Evolutionary conservation across 2,113 vertebrate genomes (phyloP), one percentile per base, ranked within the genome.

Genomic region (Asarcornis scutulata): DNA sequence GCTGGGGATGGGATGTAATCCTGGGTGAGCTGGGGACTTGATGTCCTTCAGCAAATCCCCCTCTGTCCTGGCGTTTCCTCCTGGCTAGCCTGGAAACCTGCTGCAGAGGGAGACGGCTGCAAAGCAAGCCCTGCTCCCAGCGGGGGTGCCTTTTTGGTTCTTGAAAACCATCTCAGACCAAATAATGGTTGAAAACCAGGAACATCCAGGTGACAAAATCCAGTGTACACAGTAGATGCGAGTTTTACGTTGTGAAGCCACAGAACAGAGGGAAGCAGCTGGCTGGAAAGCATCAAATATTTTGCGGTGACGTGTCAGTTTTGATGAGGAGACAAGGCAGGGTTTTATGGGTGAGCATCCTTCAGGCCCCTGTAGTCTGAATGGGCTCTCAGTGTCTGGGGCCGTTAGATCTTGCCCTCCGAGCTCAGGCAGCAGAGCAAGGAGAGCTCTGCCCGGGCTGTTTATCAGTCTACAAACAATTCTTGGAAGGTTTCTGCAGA

Each of bases 401-500:
- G n/a, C 56, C 3, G 9, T 85, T 83, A 75, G 55, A 64, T 62
- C 42, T 71, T 73, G n/a, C 72, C 92, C 26, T 87, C 72, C 75
- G 59, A 73, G 38, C 48, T 91, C 42, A 71, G 22, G 63, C 82
- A 38, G 16, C 40, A 38, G 92, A 92, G 73, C 38, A 60, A 81
- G 62, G n/a, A 88, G 55, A 52, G 42, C 12, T 94, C 82, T 67
- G 69, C 38, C 79, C 63, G 62, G 34, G 27, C 81, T 83, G 32
- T 83, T 95, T 93, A 92, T 94, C 88, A 95, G 52, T 34, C 74
- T 93, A 66, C 88, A 86, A 17, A 53, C 67, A 91, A 78, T 94
- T 95, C 93, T 93, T 95, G 81, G 89, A 96, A 95, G 71, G 80
- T 63, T 95, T 91, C 34, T 95, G 69, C 23, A 94, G 93, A 42